Base-by-base conservation (phyloP, 2,797 vertebrate species). In the Mionectes olivaceus region DNA sequence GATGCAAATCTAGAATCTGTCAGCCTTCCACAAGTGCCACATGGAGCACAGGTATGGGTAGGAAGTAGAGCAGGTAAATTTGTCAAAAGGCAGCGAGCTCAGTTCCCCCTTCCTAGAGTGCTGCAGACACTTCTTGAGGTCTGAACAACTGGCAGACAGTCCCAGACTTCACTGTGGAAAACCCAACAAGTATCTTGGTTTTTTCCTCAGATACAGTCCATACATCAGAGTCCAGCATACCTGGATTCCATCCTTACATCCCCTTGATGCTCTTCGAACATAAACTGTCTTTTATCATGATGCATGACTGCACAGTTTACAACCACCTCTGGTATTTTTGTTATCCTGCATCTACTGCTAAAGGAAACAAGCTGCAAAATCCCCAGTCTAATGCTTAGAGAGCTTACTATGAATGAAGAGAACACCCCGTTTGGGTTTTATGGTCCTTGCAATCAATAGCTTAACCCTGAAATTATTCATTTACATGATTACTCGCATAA, bases 381-480 rank as follows among this genome's bases (percentile, higher is more conserved):
- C 56, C 13, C 35, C 35, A 68, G 21, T 11, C 30, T 61, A 85
- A 44, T 37, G 35, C 73, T 90, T 28, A 33, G 65, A 81, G 28
- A 57, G 23, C 44, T 65, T 57, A 65, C 25, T 9, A 28, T 35
- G 50, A 93, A 71, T 50, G 28, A 89, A 92, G 41, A 39, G 56
- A 91, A 79, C 4, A 1, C 10, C 21, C 22, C 39, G n/a, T 76
- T 88, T 73, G 69, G 93, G 65, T 47, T 93, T 93, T 93, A 92
- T 67, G 82, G 47, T 46, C 76, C 87, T 94, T 91, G 77, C 43
- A 89, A 81, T 88, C 92, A 73, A 63, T 59, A 81, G 50, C 27
- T 83, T 81, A 81, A 87, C 65, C 59, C 85, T 69, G 18, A 61
- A 95, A 92, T 95, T 93, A 96, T 11, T 95, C 32, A 95, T 97